Base-by-base conservation (phyloP, 2,113 vertebrate genomes). In the Carassius gibelio region DNA sequence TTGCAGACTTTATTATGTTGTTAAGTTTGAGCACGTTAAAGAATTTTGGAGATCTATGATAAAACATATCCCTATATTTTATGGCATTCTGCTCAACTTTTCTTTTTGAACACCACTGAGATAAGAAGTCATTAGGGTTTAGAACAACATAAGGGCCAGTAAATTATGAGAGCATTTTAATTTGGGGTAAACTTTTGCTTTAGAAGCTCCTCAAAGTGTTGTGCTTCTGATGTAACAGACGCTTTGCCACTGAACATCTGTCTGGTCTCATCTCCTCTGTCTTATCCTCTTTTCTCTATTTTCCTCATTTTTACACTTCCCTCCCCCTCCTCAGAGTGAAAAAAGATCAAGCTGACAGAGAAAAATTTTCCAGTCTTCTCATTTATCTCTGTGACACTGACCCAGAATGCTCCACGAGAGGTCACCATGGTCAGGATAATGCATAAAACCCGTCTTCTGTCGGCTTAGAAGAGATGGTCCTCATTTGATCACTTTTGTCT, bases 331-430 rank as follows among this genome's bases (percentile, higher is more conserved):
- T 68, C 23, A 52, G 15, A 69, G 79, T 23, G 13, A 64, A 45
- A 69, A 68, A 81, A 81, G 23, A 81, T 81, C 45, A 68, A 81
- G 68, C 79, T 69, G 38, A 50, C 42, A 13, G 17, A 50, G 5
- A 75, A 52, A 55, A 34, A 55, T 75, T 7, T 52, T 19, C 6
- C 74, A 76, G 26, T 81, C 62, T 52, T 81, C 26, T 69, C 42
- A 68, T 81, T 68, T 68, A 81, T 81, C 79, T 81, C 74, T 30
- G 79, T 50, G 42, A 81, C 79, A 52, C 62, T 81, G 79, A 52
- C 79, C 42, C 79, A 81, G 62, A 81, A 66, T 50, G 26, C 23
- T 68, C n/a, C 4, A 7, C 11, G 38, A 81, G 26, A 81, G 79
- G 62, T 81, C 79, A 52, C 62, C n/a, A 26, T 5, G 62, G 61